Conservation (phyloP, 2,888 invertebrate genomes). For the Pseudococcus viburni region DNA sequence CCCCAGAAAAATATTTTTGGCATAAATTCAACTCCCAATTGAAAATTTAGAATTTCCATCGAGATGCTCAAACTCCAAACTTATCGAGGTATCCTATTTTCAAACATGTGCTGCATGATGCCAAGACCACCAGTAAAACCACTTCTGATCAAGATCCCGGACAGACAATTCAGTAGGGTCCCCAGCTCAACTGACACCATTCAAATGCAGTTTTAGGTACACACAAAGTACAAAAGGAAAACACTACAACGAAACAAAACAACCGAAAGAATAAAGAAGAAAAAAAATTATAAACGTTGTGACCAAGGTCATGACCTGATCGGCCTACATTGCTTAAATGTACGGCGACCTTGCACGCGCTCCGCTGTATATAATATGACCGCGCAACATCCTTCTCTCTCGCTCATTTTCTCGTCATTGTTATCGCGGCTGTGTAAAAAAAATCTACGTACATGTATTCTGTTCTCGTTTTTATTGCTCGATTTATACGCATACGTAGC, state of each 20-base stretch:
- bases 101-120: too few species aligned
- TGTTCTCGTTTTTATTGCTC: background rate
- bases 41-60: too few species aligned
- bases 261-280: background rate
- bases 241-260: background rate
- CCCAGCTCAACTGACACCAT: too few species aligned
- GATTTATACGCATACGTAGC: background rate
- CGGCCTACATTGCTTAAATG: conserved; percentile 53
- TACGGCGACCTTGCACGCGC: conserved; percentile 39
- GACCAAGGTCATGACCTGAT: conserved; percentile 50
- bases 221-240: background rate
- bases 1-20: too few species aligned
- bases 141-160: too few species aligned
- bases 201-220: background rate
- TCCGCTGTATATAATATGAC: background rate
- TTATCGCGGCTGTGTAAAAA: background rate
- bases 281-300: conserved; percentile 35
- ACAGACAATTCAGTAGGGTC: too few species aligned
- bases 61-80: too few species aligned
- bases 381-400: conserved; percentile 40
- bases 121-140: too few species aligned
- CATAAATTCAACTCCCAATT: too few species aligned
- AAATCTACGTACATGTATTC: background rate
- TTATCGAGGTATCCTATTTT: too few species aligned
- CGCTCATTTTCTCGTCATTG: background rate